A percentile compares a stretch with the other conserved stretches of the same genome.
Evolutionary conservation across 2,888 invertebrate species (phyloP).

Genomic region (Laothoe populi): DNA sequence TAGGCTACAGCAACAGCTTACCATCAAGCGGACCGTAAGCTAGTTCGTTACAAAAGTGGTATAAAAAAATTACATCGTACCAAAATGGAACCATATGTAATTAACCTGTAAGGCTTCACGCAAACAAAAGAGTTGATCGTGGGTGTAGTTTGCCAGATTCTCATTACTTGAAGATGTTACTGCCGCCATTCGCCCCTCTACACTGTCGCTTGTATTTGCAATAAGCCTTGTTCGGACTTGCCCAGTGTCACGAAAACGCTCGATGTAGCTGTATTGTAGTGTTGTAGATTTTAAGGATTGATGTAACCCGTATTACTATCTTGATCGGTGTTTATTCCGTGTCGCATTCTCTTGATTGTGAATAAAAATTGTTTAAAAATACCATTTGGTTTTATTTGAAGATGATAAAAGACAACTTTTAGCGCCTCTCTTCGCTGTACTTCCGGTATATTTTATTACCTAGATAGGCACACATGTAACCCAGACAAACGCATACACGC

Average conservation of each 20-base stretch:
- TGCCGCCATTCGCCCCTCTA: too few species aligned
- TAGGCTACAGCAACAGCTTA: too few species aligned
- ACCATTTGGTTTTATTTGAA: background rate
- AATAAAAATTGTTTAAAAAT: conserved; percentile 38
- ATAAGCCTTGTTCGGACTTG: background rate
- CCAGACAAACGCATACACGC: too few species aligned
- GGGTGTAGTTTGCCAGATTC: background rate
- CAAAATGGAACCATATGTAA: background rate
- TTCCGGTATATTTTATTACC: too few species aligned
- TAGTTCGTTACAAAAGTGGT: too few species aligned
- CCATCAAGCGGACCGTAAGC: too few species aligned
- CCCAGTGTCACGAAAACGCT: background rate
- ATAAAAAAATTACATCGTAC: too few species aligned
- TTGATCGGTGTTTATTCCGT: conserved; percentile 57
- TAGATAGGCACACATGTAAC: too few species aligned
- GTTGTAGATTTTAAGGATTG: conserved; percentile 38
- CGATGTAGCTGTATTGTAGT: conserved; percentile 35
- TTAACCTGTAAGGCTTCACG: background rate
- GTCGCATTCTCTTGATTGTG: conserved; percentile 55
- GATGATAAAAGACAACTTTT: background rate
- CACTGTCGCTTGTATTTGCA: background rate
- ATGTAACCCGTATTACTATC: conserved; percentile 34
- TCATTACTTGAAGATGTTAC: too few species aligned
- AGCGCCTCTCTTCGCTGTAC: too few species aligned
- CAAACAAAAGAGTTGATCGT: background rate